phyloP scores from a whole-genome alignment of 1,140 invertebrate species.

The Leptestheria dahalacensis region DNA sequence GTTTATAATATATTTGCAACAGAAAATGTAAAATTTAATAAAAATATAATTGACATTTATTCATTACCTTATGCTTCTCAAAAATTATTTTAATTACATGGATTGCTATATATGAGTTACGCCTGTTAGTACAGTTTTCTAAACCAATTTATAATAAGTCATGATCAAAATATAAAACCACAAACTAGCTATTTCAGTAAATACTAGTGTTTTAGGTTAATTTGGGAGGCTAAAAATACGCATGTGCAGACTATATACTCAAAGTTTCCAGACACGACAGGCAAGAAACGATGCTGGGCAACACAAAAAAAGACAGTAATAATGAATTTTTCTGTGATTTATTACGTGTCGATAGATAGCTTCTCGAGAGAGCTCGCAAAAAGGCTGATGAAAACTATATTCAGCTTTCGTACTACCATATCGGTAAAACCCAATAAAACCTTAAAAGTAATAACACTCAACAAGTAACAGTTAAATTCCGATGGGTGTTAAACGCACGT shows the following conservation, averaged over 20 bases:
- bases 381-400: background rate
- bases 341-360: background rate
- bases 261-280: background rate
- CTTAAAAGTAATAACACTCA: background rate
- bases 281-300: no score
- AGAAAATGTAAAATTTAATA: no score
- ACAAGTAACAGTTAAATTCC: no score
- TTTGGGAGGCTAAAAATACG: background rate
- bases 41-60: background rate
- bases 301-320: background rate
- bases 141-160: no score
- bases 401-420: background rate
- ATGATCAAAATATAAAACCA: no score
- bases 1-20: background rate
- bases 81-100: no score
- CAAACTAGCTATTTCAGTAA: background rate
- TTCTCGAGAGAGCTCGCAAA: background rate
- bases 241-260: no score
- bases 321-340: background rate
- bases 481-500: no score
- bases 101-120: no score
- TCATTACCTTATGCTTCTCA: no score
- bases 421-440: background rate
- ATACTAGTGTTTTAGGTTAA: background rate
- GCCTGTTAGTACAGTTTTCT: no score